A percentile compares a stretch with the other conserved stretches of the same genome.
Conservation (phyloP, 2,888 invertebrate genomes). For the Lysandra coridon region DNA sequence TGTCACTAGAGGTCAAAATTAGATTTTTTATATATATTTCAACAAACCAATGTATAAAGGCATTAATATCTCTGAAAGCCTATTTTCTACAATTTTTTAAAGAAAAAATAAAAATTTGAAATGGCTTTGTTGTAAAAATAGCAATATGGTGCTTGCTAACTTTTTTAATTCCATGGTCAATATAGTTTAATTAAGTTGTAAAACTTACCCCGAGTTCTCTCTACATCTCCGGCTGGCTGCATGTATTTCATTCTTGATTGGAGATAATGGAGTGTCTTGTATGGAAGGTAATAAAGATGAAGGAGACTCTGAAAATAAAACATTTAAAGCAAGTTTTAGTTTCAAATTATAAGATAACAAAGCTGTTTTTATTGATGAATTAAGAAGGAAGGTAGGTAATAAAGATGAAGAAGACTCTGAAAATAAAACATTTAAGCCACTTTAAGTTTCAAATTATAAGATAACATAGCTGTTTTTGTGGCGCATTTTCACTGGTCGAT, state of each 20-base stretch:
- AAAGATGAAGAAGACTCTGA: slow-evolving; percentile 83
- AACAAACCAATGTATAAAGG: too few relatives aligned
- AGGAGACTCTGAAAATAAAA: slow-evolving; percentile 79
- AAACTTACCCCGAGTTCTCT: slow-evolving; percentile 71
- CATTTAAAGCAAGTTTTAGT: not conserved
- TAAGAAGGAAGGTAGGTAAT: slow-evolving; percentile 58
- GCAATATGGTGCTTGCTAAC: too few relatives aligned
- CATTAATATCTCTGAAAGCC: too few relatives aligned
- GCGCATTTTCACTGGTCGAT: too few relatives aligned
- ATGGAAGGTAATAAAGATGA: slow-evolving; percentile 81
- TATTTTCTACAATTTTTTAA: too few relatives aligned
- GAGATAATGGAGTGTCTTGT: slow-evolving; percentile 80
- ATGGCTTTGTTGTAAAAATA: too few relatives aligned
- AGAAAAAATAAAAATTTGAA: too few relatives aligned
- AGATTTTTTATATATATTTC: too few relatives aligned
- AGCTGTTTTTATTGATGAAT: not conserved
- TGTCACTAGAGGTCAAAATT: too few relatives aligned
- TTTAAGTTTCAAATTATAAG: not conserved
- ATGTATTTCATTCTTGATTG: slow-evolving; percentile 78
- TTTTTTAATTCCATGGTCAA: too few relatives aligned
- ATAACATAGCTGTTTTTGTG: not conserved
- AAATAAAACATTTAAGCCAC: slow-evolving; percentile 43
- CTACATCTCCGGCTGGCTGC: slow-evolving; percentile 73
- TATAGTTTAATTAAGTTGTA: not conserved
- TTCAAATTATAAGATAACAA: not conserved